Evolutionary conservation across 35 echinoderm and acorn worm genomes (phyloP), one percentile per base, ranked within the genome.

Genomic region (Holothuria glaberrima): DNA sequence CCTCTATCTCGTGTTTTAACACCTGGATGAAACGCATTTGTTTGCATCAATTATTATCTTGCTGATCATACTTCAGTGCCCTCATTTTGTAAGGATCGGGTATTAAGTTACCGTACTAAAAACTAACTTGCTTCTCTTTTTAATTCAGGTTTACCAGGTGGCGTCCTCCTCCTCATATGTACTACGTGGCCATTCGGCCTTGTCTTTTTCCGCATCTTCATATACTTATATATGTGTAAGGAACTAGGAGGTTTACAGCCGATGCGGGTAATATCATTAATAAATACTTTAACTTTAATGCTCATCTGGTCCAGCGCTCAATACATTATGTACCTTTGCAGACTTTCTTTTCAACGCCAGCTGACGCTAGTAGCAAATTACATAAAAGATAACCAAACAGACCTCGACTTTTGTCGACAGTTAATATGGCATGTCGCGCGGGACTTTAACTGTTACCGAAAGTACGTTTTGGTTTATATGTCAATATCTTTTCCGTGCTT

Each of bases 391-490:
- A 41, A 78, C n/a, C 74, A 78, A n/a, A 28, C 9, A 78, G 74
- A 78, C 29, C 33, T 78, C 21, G 74, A 78, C 9, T 41, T 28
- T 25, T 78, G 74, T 25, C 74, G 80, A 28, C 80, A 84, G n/a
- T 48, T 84, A 10, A 34, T 84, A 84, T 84, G 80, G 52, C 33
- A 33, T 33, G 54, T 26, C 80, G 52, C 58, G 21, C 21, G 50
- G 21, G 74, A 78, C 74, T 78, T 78, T 62, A 63, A 84, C 28
- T 84, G 80, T 30, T 84, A 84, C 12, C 52, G 80, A 21, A 62
- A 33, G 28, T 61, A 31, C 24, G 30, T 84, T 2, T 61, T 58
- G 46, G 57, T 84, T 22, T 84, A 84, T 25, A 84, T 84, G 80
- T 36, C 33, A 32, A 59, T 84, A 22, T 22, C 58, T 18, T 61